Evolutionary conservation across 2,888 invertebrate genomes (phyloP), one percentile per base, ranked within the genome.

Genomic region (Imbricaverruca yamaguchii): DNA sequence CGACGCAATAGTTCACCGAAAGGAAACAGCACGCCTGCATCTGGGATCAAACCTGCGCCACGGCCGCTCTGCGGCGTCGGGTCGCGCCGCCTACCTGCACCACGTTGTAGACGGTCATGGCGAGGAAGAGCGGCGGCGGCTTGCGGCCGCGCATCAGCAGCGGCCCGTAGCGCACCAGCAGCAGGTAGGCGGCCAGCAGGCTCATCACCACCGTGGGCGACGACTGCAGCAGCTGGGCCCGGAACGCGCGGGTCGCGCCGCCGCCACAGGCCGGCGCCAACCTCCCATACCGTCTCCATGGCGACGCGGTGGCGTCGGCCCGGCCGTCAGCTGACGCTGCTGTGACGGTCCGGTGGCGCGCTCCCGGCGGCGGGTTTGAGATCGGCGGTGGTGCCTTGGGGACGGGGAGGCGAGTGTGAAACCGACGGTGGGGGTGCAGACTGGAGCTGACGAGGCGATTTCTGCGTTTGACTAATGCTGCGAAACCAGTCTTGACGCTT

Each of bases 121-220:
- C 79, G n/a, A 25, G 25, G 3, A 8, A 4, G 57, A 79, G 79
- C 57, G 56, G 23, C 13, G 79, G 79, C 57, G 23, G 7, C 15
- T 23, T 0, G 9, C 57, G 56, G 23, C 12, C 11, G 55, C 53
- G n/a, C 79, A 79, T 79, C 23, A 79, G 57, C 7, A 13, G 57
- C 79, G 79, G 79, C 9, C 79, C 79, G 79, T 79, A 79, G 12
- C 56, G 57, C 56, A 79, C 57, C 57, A 79, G 23, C 57, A 79
- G 57, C 57, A 79, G 8, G 57, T 79, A 79, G 57, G 25, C 57
- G 57, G 25, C 57, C 57, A 79, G 57, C 13, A 56, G 23, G 23
- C 57, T 2, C 23, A 57, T 57, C 13, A 79, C 56, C 25, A 57
- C 21, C 57, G 57, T 13, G 13, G 57, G 79, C 12, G 23, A 25